Evolutionary conservation across 1,140 invertebrate genomes (phyloP), one percentile per base, ranked within the genome.

Genomic region (Octopus sinensis): DNA sequence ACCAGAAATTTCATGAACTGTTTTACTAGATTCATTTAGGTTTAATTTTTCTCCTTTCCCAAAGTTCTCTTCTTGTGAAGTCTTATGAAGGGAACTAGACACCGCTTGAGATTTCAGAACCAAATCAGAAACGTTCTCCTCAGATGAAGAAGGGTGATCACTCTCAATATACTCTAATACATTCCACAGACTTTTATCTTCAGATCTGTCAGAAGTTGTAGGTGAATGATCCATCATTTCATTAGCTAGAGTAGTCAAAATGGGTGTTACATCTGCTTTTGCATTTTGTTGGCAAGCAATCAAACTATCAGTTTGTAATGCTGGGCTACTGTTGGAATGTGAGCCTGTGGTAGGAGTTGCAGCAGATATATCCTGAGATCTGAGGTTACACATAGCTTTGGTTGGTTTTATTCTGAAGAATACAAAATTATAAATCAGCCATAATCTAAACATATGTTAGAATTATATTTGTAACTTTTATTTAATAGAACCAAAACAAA

Each of bases 151-250:
- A n/a, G 12, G 62, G 62, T 68, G 62, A n/a, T 13, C 62, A 13
- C n/a, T n/a, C 62, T 77, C 76, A 52, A 51, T 17, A 77, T 77
- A 77, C 17, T 77, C 76, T 77, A 77, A 77, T 77, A 77, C 23
- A 51, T 51, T 77, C 76, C 76, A 77, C 30, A 77, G 0, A 23
- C 43, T 77, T 77, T 77, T 51, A 51, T 77, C 43, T 51, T 77
- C 76, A 7, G 52, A 9, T 77, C 52, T 77, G 23, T 77, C 76
- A 77, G 76, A 43, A 10, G 52, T 13, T 77, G 76, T 51, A 77
- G 76, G 76, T 6, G 76, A 77, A 6, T 23, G 5, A 9, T 77
- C 76, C n/a, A 77, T 77, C 76, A 77, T 77, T 17, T 77, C 76
- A 77, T 77, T 53, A 43, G 76, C 30, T 77, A 77, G 52, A 6